phyloP scores from a whole-genome alignment of 2,888 invertebrate genomes.

The Brachypterus glaber region DNA sequence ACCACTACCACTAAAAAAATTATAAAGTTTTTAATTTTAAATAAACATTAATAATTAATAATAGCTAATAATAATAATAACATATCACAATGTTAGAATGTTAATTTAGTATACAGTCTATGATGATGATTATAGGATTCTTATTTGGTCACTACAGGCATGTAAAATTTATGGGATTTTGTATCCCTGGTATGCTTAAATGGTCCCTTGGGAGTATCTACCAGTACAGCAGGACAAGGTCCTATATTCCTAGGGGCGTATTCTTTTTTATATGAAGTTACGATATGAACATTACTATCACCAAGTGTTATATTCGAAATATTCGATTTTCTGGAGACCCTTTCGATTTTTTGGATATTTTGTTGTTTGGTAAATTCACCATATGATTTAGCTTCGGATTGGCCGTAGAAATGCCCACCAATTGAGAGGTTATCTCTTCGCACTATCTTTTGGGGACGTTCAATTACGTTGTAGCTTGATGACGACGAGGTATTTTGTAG shows the following conservation, averaged over 20 bases:
- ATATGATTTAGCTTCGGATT: constrained; percentile 61
- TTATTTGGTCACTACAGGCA: constrained; percentile 44
- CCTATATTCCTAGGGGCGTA: constrained; percentile 60
- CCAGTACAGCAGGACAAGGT: constrained; percentile 70
- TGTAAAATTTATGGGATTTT: constrained; percentile 75
- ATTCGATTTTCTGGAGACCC: constrained; percentile 55
- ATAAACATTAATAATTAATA: constrained; percentile 20
- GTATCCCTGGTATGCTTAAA: constrained; percentile 80
- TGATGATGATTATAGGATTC: constrained; percentile 10
- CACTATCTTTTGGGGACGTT: constrained; percentile 53
- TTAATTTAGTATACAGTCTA: constrained; percentile 22
- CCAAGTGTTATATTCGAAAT: constrained; percentile 69
- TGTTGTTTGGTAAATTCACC: constrained; percentile 52
- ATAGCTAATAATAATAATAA: constrained; percentile 21
- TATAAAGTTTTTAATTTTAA: constrained; percentile 14
- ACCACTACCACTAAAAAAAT: constrained; percentile 21
- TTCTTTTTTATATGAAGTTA: constrained; percentile 68
- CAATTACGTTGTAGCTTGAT: constrained; percentile 39
- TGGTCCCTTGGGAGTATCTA: constrained; percentile 64
- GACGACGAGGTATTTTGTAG: constrained; percentile 41
- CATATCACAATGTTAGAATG: constrained; percentile 35
- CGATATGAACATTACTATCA: constrained; percentile 49
- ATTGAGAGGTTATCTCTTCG: constrained; percentile 59
- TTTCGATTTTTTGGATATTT: constrained; percentile 46
- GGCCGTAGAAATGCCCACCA: constrained; percentile 64